Evolutionary conservation across 2,888 invertebrate genomes (phyloP).

Genomic region (Ectemnius lituratus): DNA sequence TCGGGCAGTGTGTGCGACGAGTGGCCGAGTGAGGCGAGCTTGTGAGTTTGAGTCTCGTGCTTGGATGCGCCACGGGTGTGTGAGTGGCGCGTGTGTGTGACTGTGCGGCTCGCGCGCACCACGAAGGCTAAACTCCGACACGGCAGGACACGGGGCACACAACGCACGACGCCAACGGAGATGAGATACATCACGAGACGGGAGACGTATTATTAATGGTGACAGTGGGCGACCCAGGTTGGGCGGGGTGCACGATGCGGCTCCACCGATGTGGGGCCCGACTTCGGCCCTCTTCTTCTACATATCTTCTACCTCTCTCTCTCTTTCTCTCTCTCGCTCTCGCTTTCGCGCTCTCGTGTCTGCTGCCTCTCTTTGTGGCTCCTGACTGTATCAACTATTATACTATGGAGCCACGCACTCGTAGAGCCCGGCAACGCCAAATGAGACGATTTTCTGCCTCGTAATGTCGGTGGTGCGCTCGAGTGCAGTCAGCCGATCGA

Average conservation of each 20-base stretch:
- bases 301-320: slow-evolving; percentile 17
- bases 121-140: slow-evolving; percentile 49
- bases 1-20: too few relatives aligned
- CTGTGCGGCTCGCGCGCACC: slow-evolving; percentile 35
- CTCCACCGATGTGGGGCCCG: slow-evolving; percentile 63
- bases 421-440: slow-evolving; percentile 24
- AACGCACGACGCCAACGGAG: slow-evolving; percentile 62
- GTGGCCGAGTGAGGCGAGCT: slow-evolving; percentile 15
- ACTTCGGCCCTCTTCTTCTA: slow-evolving; percentile 42
- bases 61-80: neutral
- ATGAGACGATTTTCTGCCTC: slow-evolving; percentile 44
- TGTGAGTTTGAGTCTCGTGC: slow-evolving; percentile 5
- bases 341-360: slow-evolving; percentile 8
- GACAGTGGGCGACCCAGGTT: slow-evolving; percentile 78
- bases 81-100: slow-evolving; percentile 12
- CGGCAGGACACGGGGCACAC: slow-evolving; percentile 50
- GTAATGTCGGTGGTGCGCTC: slow-evolving; percentile 28
- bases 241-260: slow-evolving; percentile 74
- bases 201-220: slow-evolving; percentile 78
- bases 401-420: slow-evolving; percentile 9
- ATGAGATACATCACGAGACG: slow-evolving; percentile 78
- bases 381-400: slow-evolving; percentile 45
- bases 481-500: slow-evolving; percentile 21
- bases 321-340: slow-evolving; percentile 20
- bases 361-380: slow-evolving; percentile 6